Percentiles rank a stretch among this genome's conserved stretches.
These are phyloP conservation scores for Cryptus armator DNA, from an alignment of 2,888 invertebrate genomes.

Conservation along the genomic window DNA sequence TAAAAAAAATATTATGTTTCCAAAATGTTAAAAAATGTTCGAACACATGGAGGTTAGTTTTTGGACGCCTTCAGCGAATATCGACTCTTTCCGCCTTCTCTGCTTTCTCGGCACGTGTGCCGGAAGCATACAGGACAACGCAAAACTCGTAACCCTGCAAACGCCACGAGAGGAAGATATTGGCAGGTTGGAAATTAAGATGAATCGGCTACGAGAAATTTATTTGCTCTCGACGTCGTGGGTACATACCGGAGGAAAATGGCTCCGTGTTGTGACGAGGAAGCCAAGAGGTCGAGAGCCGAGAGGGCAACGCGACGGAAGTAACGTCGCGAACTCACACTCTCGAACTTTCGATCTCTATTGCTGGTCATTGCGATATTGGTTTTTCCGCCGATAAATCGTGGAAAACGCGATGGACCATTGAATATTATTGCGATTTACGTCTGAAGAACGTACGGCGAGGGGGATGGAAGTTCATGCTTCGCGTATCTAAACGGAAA, in stretches of 20 bases:
- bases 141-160: constrained; percentile 3
- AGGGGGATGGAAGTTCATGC: not conserved
- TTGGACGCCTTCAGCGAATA: not conserved
- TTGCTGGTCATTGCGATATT: constrained; percentile 29
- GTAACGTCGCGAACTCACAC: constrained; percentile 4
- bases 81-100: not conserved
- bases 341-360: constrained; percentile 11
- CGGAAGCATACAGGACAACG: not conserved
- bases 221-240: constrained; percentile 12
- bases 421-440: constrained; percentile 30
- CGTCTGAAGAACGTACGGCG: not conserved
- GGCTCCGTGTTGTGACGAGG: not conserved
- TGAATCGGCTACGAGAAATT: constrained; percentile 24
- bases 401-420: not conserved
- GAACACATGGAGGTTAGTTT: not conserved
- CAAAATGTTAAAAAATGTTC: not conserved
- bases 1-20: too few species aligned
- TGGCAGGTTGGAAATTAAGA: constrained; percentile 30
- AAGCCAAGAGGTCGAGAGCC: not conserved
- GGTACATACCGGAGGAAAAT: not conserved
- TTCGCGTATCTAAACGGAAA: not conserved
- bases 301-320: not conserved
- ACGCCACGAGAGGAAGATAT: constrained; percentile 15
- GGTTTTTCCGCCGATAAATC: constrained; percentile 34
- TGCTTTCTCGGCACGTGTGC: not conserved